Conservation (phyloP, 2,888 invertebrate species). For the Morpho deidamia region DNA sequence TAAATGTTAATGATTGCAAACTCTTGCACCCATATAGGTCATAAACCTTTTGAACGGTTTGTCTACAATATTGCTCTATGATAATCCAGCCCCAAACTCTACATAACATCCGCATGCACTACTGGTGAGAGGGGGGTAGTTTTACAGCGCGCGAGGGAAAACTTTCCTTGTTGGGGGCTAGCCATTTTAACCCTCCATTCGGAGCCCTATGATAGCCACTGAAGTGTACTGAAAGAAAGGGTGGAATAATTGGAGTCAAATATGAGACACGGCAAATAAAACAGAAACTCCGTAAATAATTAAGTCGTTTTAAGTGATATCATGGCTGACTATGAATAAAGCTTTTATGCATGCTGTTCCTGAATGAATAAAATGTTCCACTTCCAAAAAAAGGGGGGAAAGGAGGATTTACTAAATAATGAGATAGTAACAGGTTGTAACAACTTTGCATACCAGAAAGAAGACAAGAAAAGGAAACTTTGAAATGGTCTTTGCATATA, state of each 20-base stretch:
- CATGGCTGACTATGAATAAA: neutral
- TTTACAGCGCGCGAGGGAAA: conserved; percentile 70
- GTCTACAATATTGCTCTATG: conserved; percentile 27
- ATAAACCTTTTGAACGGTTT: no score
- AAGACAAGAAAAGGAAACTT: no score
- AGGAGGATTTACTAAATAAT: no score
- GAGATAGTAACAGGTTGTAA: no score
- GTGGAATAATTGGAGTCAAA: conserved; percentile 22
- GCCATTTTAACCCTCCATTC: conserved; percentile 53
- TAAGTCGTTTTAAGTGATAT: neutral
- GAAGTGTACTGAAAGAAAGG: conserved; percentile 29
- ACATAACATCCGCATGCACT: conserved; percentile 44
- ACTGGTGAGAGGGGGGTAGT: conserved; percentile 67
- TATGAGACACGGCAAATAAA: conserved; percentile 14
- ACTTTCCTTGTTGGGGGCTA: conserved; percentile 56
- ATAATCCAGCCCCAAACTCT: conserved; percentile 47
- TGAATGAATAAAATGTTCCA: no score
- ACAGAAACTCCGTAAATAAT: conserved; percentile 17
- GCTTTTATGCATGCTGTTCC: no score
- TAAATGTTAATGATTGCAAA: no score
- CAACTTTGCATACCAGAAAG: no score
- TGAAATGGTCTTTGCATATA: no score
- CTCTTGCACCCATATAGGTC: no score
- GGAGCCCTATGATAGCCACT: conserved; percentile 48
- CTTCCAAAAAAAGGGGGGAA: no score